Evolutionary conservation across 2,797 vertebrate species (phyloP).

Genomic region (Ceryle rudis): DNA sequence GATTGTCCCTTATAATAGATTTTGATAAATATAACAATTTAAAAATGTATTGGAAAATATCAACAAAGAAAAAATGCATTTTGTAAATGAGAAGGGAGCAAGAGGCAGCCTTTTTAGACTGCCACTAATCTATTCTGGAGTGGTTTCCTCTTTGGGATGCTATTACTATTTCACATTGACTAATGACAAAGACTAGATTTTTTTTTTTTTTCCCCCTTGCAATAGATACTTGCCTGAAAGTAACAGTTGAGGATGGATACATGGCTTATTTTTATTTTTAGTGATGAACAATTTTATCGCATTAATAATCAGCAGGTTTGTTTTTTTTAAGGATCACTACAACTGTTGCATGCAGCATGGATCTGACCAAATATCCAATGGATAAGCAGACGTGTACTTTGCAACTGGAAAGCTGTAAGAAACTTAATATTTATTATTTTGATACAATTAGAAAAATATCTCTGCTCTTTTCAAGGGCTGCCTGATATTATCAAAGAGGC

Average conservation of each 20-base stretch:
- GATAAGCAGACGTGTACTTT: constrained; percentile 93
- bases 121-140: neutral
- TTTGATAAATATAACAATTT: neutral
- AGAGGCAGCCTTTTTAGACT: neutral
- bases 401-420: constrained; percentile 94
- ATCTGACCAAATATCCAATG: constrained; percentile 94
- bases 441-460: neutral
- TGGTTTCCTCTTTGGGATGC: neutral
- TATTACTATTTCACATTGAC: neutral
- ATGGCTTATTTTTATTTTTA: neutral
- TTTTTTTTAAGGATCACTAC: constrained; percentile 84
- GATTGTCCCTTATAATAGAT: neutral
- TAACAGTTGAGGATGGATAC: neutral
- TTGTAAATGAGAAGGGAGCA: neutral
- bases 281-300: neutral
- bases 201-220: neutral
- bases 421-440: neutral
- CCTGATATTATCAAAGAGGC: neutral
- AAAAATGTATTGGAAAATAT: neutral
- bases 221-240: neutral
- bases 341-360: constrained; percentile 94
- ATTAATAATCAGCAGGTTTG: neutral
- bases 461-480: neutral
- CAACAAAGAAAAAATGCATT: neutral
- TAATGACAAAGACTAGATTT: neutral